Evolutionary conservation across 2,888 invertebrate species (phyloP), one percentile per base, ranked within the genome.

Genomic region (Podotricha telesiphe): DNA sequence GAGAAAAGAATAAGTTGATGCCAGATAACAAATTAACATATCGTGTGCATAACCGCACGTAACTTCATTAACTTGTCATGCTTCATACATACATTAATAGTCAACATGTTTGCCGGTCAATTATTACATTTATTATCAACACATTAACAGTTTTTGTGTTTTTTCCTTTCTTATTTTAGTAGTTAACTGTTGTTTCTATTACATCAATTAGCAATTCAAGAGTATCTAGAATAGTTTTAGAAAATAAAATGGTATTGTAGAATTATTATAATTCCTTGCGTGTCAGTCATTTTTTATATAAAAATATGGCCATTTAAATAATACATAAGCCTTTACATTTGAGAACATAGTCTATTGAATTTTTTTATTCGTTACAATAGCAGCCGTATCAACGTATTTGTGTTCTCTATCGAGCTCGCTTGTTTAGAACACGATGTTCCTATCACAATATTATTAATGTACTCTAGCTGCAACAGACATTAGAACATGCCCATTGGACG

Each of bases 11-110:
- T 65, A 81, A 83, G 79, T 73, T 73, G 70, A 73, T 73, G 72
- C 81, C 79, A 82, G 78, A 79, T 80, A 82, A 80, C 82, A 75
- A 75, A 77, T 72, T 73, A 79, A 76, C 74, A 79, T 81, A 75
- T 80, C 80, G 80, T 80, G 80, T 79, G 78, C 77, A 73, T 75
- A 73, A 75, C 72, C 76, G 78, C 78, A 79, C 73, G 76, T 76
- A 78, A 77, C 63, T 64, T 72, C 68, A 71, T 74, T 76, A 74
- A 66, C 61, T 72, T 69, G 73, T 71, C 73, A 77, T 70, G 76
- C 73, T 75, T 75, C 75, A 72, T 75, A 65, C 73, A 67, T 69
- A 56, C 64, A 74, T 71, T 68, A 71, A 72, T 72, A 70, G 64
- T 70, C 58, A 70, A 47, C 61, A 63, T 68, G 69, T 68, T 66